Percentiles rank a stretch among this genome's conserved stretches.
Evolutionary conservation across 2,113 vertebrate species (phyloP).

Genomic region (Cynoglossus semilaevis): DNA sequence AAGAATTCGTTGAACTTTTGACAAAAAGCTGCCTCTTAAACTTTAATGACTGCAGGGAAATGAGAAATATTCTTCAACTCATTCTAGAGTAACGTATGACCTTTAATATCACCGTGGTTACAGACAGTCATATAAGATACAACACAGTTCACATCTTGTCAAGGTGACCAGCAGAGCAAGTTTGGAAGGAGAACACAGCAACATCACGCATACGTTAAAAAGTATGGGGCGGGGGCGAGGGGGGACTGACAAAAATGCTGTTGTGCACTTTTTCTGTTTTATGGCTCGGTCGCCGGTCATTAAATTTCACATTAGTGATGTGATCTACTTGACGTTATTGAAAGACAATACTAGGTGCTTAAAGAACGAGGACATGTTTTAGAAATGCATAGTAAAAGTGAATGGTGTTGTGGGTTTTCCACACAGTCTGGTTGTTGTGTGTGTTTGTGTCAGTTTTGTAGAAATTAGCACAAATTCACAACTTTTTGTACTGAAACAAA

Average conservation of each 20-base stretch:
- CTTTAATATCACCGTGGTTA: conserved; percentile 39
- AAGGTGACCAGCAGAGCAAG: conserved; percentile 51
- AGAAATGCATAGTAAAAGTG: conserved; percentile 47
- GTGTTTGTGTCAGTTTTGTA: too few relatives aligned
- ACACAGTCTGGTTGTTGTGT: not conserved
- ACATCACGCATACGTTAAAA: conserved; percentile 22
- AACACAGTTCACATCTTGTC: conserved; percentile 38
- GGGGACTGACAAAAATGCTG: conserved; percentile 43
- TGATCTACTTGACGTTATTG: conserved; percentile 54
- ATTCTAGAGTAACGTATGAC: conserved; percentile 39
- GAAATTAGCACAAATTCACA: too few relatives aligned
- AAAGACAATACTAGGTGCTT: conserved; percentile 24
- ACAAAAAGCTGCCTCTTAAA: conserved; percentile 17
- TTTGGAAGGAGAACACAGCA: conserved; percentile 33
- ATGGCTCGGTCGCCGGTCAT: conserved; percentile 58
- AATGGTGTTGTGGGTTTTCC: conserved; percentile 46
- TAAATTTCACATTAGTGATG: conserved; percentile 61
- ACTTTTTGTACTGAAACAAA: too few relatives aligned
- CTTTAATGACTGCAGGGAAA: conserved; percentile 33
- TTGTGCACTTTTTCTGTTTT: conserved; percentile 47
- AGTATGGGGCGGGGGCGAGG: not conserved
- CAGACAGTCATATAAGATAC: conserved; percentile 24
- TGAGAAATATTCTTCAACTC: conserved; percentile 13
- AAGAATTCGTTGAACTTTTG: conserved; percentile 11
- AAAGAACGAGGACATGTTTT: conserved; percentile 43